Percentiles rank a stretch among this genome's conserved stretches.
Evolutionary conservation across 2,888 invertebrate species (phyloP).

Genomic region (Nebria brevicollis): DNA sequence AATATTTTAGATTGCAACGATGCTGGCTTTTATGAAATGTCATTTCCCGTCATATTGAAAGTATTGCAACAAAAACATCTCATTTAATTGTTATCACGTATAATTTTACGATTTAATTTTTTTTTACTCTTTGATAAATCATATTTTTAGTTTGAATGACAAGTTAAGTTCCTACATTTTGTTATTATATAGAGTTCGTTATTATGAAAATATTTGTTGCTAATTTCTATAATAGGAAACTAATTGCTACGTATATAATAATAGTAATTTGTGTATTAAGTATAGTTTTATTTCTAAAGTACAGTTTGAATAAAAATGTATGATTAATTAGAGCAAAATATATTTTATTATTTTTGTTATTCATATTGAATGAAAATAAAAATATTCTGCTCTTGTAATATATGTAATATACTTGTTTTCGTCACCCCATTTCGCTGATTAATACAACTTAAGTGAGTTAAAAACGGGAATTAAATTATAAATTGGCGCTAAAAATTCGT

Average conservation of each 20-base stretch:
- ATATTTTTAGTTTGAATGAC: not conserved
- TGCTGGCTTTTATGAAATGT: not conserved
- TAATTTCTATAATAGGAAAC: not conserved
- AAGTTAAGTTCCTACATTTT: not conserved
- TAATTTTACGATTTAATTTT: conserved; percentile 1
- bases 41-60: conserved; percentile 11
- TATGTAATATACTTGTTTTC: not conserved
- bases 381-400: not conserved
- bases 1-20: conserved; percentile 1
- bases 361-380: not conserved
- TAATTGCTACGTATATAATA: not conserved
- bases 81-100: not conserved
- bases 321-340: not conserved
- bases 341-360: not conserved
- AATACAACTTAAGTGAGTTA: not conserved
- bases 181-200: not conserved
- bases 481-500: not conserved
- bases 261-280: not conserved
- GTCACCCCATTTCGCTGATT: not conserved
- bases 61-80: not conserved
- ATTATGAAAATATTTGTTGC: not conserved
- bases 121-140: conserved; percentile 7
- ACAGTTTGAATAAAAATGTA: not conserved
- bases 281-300: not conserved
- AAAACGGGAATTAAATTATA: not conserved